phyloP scores from a whole-genome alignment of 37 sponge, comb jelly and placozoan species.

The Haliclona indistincta region DNA sequence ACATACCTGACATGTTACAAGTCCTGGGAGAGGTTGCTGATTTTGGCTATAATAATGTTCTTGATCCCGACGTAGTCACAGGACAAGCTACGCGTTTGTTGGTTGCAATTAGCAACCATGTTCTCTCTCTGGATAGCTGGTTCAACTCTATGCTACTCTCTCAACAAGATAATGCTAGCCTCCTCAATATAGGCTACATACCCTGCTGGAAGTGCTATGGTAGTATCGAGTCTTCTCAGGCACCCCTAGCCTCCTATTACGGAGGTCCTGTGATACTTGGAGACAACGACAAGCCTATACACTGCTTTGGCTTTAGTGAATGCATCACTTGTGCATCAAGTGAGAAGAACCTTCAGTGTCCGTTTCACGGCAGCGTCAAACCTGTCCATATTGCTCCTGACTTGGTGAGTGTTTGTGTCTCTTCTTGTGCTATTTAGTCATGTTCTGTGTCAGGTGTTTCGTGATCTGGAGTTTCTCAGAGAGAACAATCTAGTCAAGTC shows the following conservation, averaged over 20 bases:
- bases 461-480: conserved; percentile 4
- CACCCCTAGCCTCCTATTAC: background rate
- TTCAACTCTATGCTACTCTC: conserved; percentile 60
- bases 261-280: background rate
- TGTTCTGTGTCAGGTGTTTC: conserved; percentile 11
- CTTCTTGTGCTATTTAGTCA: background rate
- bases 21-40: conserved; percentile 3
- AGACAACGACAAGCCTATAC: conserved; percentile 24
- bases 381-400: conserved; percentile 56
- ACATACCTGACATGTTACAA: conserved; percentile 45
- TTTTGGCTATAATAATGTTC: too few relatives aligned
- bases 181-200: conserved; percentile 14
- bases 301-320: conserved; percentile 30
- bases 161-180: background rate
- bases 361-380: conserved; percentile 42
- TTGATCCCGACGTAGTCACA: conserved; percentile 7
- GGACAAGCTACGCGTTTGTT: conserved; percentile 54
- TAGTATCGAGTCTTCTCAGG: conserved; percentile 1
- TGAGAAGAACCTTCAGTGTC: conserved; percentile 41
- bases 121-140: conserved; percentile 68
- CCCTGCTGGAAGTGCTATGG: conserved; percentile 82
- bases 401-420: conserved; percentile 38
- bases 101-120: conserved; percentile 67
- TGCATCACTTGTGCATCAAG: conserved; percentile 28
- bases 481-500: background rate